Percentiles rank a stretch among this genome's conserved stretches.
Evolutionary conservation across 2,113 vertebrate species (phyloP).

Genomic region (Micromys minutus): DNA sequence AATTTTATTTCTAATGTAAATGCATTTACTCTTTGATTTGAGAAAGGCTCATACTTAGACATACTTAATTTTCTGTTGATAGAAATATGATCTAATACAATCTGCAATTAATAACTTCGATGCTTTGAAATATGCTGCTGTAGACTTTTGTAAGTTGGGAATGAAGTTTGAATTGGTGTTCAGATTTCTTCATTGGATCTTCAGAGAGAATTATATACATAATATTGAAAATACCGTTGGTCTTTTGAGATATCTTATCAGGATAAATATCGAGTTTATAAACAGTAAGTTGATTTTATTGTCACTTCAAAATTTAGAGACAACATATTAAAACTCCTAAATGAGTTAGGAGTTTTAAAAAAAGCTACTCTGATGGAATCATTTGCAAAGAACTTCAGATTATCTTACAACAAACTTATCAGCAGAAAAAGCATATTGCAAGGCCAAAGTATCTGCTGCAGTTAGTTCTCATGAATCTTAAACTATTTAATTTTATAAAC

Average conservation of each 20-base stretch:
- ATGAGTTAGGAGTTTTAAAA: background rate
- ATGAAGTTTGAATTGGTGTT: background rate
- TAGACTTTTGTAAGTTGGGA: background rate
- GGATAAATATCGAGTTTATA: background rate
- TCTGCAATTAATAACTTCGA: background rate
- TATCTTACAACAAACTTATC: background rate
- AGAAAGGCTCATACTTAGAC: background rate
- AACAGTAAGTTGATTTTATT: conserved; percentile 10
- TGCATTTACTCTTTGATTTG: background rate
- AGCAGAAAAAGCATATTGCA: background rate
- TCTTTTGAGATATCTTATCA: background rate
- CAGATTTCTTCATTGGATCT: background rate
- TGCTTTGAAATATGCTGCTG: background rate
- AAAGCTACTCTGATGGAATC: background rate
- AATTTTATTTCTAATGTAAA: background rate
- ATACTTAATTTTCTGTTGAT: background rate
- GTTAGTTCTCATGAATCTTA: background rate
- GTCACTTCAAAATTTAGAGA: background rate
- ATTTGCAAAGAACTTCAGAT: background rate
- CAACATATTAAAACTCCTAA: conserved; percentile 10
- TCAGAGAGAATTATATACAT: background rate
- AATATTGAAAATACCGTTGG: background rate
- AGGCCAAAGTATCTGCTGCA: background rate
- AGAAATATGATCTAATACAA: background rate
- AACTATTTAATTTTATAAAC: background rate